Base-by-base conservation (phyloP, 2,888 invertebrate species). In the Steinernema hermaphroditum region DNA sequence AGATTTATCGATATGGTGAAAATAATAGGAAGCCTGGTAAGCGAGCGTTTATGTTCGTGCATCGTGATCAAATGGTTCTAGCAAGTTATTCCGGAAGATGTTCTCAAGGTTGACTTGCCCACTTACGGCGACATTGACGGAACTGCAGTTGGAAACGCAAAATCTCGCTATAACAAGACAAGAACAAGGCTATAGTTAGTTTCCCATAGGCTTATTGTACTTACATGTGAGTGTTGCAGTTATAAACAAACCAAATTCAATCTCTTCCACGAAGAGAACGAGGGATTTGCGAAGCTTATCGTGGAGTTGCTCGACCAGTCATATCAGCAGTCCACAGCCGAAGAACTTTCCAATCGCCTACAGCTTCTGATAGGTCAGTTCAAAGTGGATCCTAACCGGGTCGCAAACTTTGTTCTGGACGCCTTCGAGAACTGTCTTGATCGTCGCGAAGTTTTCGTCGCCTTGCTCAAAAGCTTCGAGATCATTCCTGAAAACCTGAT, bases 191-290 rank as follows among this genome's bases (percentile, higher is more conserved):
- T 62, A 2, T 62, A 62, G 62, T 62, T 32, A 4, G 62, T 32
- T 32, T 16, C 16, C 8, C 6, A 32, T 9, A 8, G 2, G 34
- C 24, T 22, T 9, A 32, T 32, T 62, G 4, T 19, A 4, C 22
- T 46, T 27, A 32, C 12, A 6, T 46, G 46, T 46, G 4, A 19
- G 4, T 69, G n/a, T n/a, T n/a, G n/a, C 88, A 97, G 97, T 88
- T 99, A 97, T 88, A 99, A 98, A 88, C 98, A 99, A 88, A 92
- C 96, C 83, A 97, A 99, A 87, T 99, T 96, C 88, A 99, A 99
- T 89, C 90, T 99, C 83, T 93, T 97, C 87, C 91, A 98, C 72
- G 98, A 99, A 89, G 98, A 99, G 89, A 95, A 93, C 89, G 98
- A 99, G 90, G 98, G 98, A 6, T 99, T 95, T 89, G 93, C 97